phyloP scores from a whole-genome alignment of 2,797 vertebrate genomes.

The Hydrocynus forskahlii region DNA sequence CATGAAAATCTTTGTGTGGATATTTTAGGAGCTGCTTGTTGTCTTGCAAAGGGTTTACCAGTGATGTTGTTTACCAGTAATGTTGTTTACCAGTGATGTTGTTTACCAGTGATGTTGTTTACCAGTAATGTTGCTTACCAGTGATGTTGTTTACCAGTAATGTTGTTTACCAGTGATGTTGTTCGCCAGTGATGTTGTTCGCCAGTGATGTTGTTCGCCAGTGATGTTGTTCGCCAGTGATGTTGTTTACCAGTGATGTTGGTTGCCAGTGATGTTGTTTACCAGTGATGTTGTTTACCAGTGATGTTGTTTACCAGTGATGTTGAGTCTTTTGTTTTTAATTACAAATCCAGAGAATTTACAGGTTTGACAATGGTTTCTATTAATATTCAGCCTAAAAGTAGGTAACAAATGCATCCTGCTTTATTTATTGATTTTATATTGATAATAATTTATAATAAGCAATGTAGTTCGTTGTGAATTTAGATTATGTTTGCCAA shows the following conservation, averaged over 20 bases:
- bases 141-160: too few species aligned
- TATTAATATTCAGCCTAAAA: too few species aligned
- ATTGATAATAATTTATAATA: too few species aligned
- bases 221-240: too few species aligned
- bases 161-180: not conserved
- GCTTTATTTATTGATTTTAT: too few species aligned
- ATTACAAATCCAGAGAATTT: conserved; percentile 3
- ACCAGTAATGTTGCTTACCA: too few species aligned
- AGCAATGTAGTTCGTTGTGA: too few species aligned
- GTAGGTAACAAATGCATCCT: too few species aligned
- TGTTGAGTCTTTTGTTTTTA: conserved; percentile 11
- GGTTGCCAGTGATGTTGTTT: too few species aligned
- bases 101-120: not conserved
- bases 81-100: not conserved
- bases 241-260: conserved; percentile 2
- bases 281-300: conserved; percentile 8
- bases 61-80: not conserved
- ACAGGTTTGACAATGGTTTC: not conserved
- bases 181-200: too few species aligned
- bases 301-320: not conserved
- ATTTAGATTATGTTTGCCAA: too few species aligned
- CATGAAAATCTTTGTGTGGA: conserved; percentile 1
- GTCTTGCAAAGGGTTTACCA: conserved; percentile 1
- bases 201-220: not conserved
- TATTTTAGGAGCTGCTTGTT: conserved; percentile 9